Base-by-base conservation (phyloP, 64 coral and sea anemone genomes). In the Pocillopora verrucosa region DNA sequence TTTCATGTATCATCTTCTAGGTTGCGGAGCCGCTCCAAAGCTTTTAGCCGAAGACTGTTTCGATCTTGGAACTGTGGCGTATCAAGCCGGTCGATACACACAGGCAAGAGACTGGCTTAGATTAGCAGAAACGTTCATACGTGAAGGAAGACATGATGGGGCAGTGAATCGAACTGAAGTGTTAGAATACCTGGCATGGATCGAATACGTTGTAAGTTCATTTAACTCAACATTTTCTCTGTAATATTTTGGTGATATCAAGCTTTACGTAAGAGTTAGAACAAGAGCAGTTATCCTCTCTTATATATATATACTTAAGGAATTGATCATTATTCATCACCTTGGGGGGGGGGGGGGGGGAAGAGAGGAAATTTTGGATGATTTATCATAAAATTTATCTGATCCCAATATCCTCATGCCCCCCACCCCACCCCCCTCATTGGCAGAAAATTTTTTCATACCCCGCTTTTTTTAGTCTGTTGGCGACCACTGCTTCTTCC, bases 1-100 rank as follows among this genome's bases (percentile, higher is more conserved):
- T 51, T 51, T 51, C 41, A 51, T 51, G 41, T 51, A 51, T 51
- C 41, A 51, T 58, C 38, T 34, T 74, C 61, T 36, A 98, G 96
- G 96, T 22, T 87, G 84, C 51, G 74, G 80, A 22, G 59, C 75
- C 9, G 82, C 75, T 11, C 45, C 88, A 30, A 68, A 80, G 36
- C 87, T 98, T 2, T 65, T 91, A 11, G 93, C 93, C 12, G 93
- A 95, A 22, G 93, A 98, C 24, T 93, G 90, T 63, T 93, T 95
- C 79, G 93, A 98, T 25, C 59, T 98, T 10, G 93, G 96, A 13
- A 62, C 78, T 17, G 60, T 93, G 13, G 96, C 96, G 16, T 85
- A 90, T 56, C 34, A 88, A 34, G 67, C 74, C n/a, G 79, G 80
- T 0, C 88, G 92, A 19, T 98, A 92, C 51, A 78, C 76, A 75